Percentiles rank a stretch among this genome's conserved stretches.
phyloP scores from a whole-genome alignment of 64 coral and sea anemone species.

The Stichodactyla mertensii region DNA sequence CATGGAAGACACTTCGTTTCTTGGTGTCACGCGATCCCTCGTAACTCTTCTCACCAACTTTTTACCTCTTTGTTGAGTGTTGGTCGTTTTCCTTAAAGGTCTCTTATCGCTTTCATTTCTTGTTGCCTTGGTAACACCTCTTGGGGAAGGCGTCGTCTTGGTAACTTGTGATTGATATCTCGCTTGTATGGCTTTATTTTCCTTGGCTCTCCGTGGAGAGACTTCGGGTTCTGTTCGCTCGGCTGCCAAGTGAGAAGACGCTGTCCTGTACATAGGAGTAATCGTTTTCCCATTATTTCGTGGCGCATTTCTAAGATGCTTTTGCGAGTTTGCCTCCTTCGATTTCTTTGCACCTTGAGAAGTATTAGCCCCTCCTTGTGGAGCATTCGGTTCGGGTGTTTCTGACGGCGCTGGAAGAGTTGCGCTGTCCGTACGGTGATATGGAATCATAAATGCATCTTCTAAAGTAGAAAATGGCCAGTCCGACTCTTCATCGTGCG shows the following conservation, averaged over 20 bases:
- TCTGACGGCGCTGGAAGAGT: conserved; percentile 51
- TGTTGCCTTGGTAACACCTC: background rate
- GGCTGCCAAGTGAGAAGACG: background rate
- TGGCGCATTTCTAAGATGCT: background rate
- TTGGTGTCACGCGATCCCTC: background rate
- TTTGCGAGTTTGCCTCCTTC: background rate
- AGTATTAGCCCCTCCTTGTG: background rate
- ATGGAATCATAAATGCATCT: conserved; percentile 84
- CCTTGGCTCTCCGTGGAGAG: background rate
- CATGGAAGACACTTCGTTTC: background rate
- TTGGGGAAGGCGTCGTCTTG: background rate
- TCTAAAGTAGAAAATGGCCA: conserved; percentile 33
- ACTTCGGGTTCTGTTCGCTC: background rate
- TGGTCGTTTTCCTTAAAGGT: background rate
- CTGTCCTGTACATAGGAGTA: conserved; percentile 1
- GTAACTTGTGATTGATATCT: background rate
- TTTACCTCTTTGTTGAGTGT: conserved; percentile 9
- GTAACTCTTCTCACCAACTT: background rate
- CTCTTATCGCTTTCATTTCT: background rate
- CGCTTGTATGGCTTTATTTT: background rate
- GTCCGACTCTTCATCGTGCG: background rate
- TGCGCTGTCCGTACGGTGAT: conserved; percentile 67
- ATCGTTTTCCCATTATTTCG: background rate
- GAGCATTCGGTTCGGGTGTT: conserved; percentile 21
- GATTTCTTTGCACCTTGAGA: background rate